phyloP scores from a whole-genome alignment of 2,797 vertebrate genomes.

The Sebastes nivosus region DNA sequence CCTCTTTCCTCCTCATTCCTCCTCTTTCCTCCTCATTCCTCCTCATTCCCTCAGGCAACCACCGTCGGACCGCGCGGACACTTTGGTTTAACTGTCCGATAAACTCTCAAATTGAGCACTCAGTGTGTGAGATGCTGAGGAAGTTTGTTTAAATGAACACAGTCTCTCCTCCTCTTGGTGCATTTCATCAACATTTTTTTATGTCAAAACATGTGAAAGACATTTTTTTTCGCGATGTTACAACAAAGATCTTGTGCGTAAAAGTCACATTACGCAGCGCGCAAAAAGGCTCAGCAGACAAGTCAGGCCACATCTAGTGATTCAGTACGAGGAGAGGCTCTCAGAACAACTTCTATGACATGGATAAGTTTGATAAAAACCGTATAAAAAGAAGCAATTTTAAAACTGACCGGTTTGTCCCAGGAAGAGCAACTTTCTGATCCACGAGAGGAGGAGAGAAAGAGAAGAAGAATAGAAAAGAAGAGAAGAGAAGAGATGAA shows the following conservation, averaged over 20 bases:
- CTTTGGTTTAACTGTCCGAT: background rate
- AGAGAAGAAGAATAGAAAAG: background rate
- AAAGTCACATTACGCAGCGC: background rate
- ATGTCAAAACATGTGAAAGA: background rate
- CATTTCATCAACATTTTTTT: background rate
- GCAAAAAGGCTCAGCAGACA: background rate
- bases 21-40: conserved; percentile 31
- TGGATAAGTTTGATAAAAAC: background rate
- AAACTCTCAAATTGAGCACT: background rate
- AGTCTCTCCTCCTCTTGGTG: background rate
- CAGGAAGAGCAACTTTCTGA: conserved; percentile 32
- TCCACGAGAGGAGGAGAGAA: background rate
- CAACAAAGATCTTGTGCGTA: conserved; percentile 1
- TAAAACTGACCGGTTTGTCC: conserved; percentile 38
- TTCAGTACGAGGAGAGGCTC: background rate
- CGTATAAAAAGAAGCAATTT: background rate
- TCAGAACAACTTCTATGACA: background rate
- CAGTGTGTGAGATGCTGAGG: background rate
- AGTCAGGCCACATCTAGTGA: background rate
- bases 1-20: conserved; percentile 33
- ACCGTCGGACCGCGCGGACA: background rate
- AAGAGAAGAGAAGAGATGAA: conserved; percentile 1
- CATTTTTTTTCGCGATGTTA: background rate
- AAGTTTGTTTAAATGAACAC: background rate
- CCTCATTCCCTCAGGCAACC: conserved; percentile 44